phyloP scores from a whole-genome alignment of 2,113 vertebrate genomes.

The Cyrtonyx montezumae region DNA sequence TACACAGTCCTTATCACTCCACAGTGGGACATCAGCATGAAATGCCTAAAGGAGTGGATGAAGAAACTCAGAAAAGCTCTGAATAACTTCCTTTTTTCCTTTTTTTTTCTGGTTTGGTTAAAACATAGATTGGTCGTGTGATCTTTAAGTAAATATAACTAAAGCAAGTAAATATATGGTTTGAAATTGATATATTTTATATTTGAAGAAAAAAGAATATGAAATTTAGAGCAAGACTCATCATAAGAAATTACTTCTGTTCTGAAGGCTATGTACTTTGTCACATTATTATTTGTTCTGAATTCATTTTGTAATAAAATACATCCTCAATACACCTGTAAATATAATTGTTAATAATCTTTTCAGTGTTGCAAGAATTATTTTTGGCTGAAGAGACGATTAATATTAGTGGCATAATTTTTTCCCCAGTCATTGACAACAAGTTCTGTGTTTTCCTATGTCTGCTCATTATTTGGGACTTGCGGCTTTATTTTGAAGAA shows the following conservation, averaged over 20 bases:
- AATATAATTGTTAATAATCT: not conserved
- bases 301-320: not conserved
- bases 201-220: not conserved
- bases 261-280: not conserved
- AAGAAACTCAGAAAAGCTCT: not conserved
- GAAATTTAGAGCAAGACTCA: not conserved
- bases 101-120: not conserved
- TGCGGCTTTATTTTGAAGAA: not conserved
- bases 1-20: not conserved
- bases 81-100: not conserved
- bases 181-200: not conserved
- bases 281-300: not conserved
- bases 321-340: not conserved
- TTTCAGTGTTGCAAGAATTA: not conserved
- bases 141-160: not conserved
- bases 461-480: not conserved
- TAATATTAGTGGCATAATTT: not conserved
- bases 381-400: not conserved
- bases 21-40: fast-evolving
- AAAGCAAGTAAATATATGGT: not conserved
- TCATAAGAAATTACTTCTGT: not conserved
- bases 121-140: not conserved
- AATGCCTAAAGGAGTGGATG: not conserved
- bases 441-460: not conserved
- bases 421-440: not conserved